A percentile compares a stretch with the other conserved stretches of the same genome.
phyloP scores from a whole-genome alignment of 1,140 invertebrate species.

The Gryon sp. region DNA sequence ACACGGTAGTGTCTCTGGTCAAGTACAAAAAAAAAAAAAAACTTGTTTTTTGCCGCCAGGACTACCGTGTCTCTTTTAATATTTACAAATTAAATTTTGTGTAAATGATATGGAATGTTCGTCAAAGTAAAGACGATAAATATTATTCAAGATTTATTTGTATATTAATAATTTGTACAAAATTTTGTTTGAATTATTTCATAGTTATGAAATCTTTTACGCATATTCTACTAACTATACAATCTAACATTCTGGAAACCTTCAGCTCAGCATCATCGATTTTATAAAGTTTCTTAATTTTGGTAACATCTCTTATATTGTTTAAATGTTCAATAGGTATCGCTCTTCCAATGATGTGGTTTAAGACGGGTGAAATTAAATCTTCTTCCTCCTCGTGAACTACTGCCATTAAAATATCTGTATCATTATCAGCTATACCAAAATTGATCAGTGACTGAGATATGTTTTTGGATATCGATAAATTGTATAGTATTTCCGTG shows the following conservation, averaged over 20 bases:
- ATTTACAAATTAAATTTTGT: no score
- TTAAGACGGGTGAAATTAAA: constrained; percentile 64
- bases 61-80: no score
- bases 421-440: constrained; percentile 81
- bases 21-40: no score
- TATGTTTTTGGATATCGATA: constrained; percentile 86
- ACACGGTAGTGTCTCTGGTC: no score
- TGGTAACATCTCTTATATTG: constrained; percentile 75
- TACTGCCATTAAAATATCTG: constrained; percentile 81
- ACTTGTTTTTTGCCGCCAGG: no score
- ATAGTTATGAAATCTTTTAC: constrained; percentile 77
- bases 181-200: constrained; percentile 18
- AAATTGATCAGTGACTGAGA: constrained; percentile 83
- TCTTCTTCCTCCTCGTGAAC: constrained; percentile 76
- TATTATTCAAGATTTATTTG: no score
- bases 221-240: constrained; percentile 82
- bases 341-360: constrained; percentile 79
- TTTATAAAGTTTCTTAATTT: constrained; percentile 82
- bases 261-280: constrained; percentile 77
- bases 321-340: constrained; percentile 75
- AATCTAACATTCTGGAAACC: constrained; percentile 79
- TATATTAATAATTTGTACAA: neutral
- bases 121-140: no score
- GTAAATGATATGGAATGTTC: no score
- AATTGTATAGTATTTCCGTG: constrained; percentile 85